Evolutionary conservation across 2,888 invertebrate species (phyloP).

Genomic region (Cheilosia urbana): DNA sequence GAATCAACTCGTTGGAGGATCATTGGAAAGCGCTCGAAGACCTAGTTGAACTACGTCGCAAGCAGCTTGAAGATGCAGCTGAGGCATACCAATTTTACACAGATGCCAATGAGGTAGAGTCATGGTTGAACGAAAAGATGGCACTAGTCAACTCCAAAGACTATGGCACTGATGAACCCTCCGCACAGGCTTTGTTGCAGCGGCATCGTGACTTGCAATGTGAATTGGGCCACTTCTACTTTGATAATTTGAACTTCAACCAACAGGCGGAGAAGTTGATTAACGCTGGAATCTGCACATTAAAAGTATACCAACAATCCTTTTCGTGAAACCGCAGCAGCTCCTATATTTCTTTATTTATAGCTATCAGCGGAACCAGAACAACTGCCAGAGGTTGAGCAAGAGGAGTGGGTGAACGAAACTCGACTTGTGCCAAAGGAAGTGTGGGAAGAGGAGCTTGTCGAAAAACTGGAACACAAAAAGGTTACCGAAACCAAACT

Average conservation of each 20-base stretch:
- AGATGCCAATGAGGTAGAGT: constrained; percentile 98
- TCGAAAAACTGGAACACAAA: constrained; percentile 92
- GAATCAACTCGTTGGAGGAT: constrained; percentile 90
- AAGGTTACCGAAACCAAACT: constrained; percentile 94
- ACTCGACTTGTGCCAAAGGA: constrained; percentile 94
- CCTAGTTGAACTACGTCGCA: constrained; percentile 89
- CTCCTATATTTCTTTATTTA: constrained; percentile 12
- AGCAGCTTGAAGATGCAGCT: constrained; percentile 92
- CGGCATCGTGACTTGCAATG: constrained; percentile 94
- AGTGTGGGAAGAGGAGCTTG: constrained; percentile 95
- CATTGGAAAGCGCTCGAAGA: constrained; percentile 96
- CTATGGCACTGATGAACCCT: constrained; percentile 96
- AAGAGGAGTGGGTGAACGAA: constrained; percentile 91
- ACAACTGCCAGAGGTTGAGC: constrained; percentile 85
- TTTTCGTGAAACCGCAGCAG: neutral
- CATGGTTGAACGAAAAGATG: constrained; percentile 98
- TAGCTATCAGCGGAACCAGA: constrained; percentile 87
- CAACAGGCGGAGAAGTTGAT: constrained; percentile 91
- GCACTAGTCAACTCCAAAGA: constrained; percentile 95
- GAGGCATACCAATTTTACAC: constrained; percentile 98
- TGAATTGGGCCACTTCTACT: constrained; percentile 94
- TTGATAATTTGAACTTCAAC: constrained; percentile 92
- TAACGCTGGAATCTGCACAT: constrained; percentile 88
- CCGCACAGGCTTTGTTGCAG: constrained; percentile 93
- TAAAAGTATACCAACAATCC: constrained; percentile 78